These are phyloP conservation scores for Diabrotica undecimpunctata DNA, from an alignment of 1,140 invertebrate species.

Conservation along the genomic window DNA sequence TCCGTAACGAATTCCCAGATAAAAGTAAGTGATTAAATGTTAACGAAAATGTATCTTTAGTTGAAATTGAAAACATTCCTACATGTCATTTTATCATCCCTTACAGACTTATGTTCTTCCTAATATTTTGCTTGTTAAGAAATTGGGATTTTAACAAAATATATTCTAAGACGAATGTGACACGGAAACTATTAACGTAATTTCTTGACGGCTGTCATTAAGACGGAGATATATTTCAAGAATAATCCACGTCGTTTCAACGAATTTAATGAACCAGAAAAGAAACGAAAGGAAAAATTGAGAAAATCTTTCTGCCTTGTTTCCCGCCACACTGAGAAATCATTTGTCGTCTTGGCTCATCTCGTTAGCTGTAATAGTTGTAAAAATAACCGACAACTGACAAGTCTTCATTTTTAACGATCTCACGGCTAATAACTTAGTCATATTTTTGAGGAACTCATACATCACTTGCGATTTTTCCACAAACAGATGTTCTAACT, in stretches of 20 bases:
- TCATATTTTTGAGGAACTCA: constrained; percentile 1
- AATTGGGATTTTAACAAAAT: no score
- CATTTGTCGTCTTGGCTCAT: constrained; percentile 2
- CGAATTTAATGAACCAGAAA: background rate
- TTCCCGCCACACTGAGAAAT: constrained; percentile 1
- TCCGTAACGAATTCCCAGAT: no score
- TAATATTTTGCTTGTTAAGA: no score
- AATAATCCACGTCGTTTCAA: background rate
- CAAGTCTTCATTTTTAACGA: background rate
- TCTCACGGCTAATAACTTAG: background rate
- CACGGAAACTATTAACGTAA: no score
- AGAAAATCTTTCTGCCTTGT: background rate
- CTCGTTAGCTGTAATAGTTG: background rate
- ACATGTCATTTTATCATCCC: no score
- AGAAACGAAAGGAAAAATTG: background rate
- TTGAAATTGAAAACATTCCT: no score
- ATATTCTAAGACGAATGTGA: no score
- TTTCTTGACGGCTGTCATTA: no score
- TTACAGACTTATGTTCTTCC: no score
- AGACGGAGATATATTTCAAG: no score
- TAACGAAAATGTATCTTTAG: no score
- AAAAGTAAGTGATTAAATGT: no score
- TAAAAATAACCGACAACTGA: background rate
- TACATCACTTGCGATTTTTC: constrained; percentile 2
- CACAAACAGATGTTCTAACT: constrained; percentile 8